Evolutionary conservation across 2,888 invertebrate genomes (phyloP), one percentile per base, ranked within the genome.

Genomic region (Lasioglossum vierecki): DNA sequence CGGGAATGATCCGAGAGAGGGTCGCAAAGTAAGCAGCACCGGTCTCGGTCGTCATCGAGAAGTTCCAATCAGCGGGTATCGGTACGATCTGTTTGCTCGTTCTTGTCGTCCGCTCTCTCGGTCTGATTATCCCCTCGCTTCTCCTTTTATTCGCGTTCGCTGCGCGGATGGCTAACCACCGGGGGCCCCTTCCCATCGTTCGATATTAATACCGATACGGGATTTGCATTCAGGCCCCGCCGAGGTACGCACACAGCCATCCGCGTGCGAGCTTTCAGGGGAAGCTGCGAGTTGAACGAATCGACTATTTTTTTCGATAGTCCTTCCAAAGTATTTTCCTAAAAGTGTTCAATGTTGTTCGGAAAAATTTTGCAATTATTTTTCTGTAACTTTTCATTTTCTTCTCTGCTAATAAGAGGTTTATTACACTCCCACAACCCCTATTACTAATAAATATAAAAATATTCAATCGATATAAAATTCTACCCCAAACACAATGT

Each of bases 51-150:
- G 72, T 81, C 81, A 72, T 81, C 77, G 72, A 66, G 77, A 22
- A 49, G 66, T 44, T 80, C 81, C 83, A 86, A 86, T 86, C 86
- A 79, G 73, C 71, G 22, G 80, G 75, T 86, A 84, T 91, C 88
- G 79, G 82, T 77, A 80, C 88, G 87, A 90, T 89, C 88, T 89
- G 87, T 91, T 91, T 90, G 88, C 86, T 91, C 87, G 88, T 89
- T 84, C 80, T 88, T 83, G 60, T 60, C 60, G 60, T 60, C 60
- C 60, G 26, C 26, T 60, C 60, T 26, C 60, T 86, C 85, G 72
- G 79, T 79, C 84, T 66, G 86, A 85, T 87, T 86, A 85, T 80
- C 87, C 82, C 81, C 71, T 80, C 78, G 66, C 77, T 84, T 84
- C 78, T 83, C 83, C 53, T 84, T 83, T 76, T 82, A 76, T 71